Evolutionary conservation across 1,140 invertebrate species (phyloP).

Genomic region (Ptiloglossa arizonensis): DNA sequence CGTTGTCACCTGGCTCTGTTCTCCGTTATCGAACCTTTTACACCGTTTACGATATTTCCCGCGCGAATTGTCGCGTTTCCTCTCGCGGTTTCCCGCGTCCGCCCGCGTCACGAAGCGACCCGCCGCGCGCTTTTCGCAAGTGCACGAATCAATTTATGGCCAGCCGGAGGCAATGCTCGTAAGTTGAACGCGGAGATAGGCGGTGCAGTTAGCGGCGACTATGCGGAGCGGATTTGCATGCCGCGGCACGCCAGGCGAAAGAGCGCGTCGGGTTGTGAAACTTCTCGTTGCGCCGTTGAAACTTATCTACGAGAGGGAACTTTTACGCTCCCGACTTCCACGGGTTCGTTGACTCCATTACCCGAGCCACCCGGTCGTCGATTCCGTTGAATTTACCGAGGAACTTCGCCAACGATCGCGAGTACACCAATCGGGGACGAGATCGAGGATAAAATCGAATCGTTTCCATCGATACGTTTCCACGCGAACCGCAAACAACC

Average conservation of each 20-base stretch:
- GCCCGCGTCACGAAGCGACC: background rate
- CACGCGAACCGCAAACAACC: too few relatives aligned
- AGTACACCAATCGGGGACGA: background rate
- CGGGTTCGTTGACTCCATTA: constrained; percentile 38
- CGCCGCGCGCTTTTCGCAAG: constrained; percentile 15
- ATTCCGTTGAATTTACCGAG: background rate
- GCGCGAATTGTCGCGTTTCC: too few relatives aligned
- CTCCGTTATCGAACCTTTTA: too few relatives aligned
- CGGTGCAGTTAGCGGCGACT: constrained; percentile 29
- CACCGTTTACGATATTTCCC: too few relatives aligned
- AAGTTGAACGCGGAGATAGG: constrained; percentile 57
- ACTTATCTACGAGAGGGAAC: constrained; percentile 24
- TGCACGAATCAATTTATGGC: constrained; percentile 67
- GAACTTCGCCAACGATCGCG: background rate
- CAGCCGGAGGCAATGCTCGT: constrained; percentile 58
- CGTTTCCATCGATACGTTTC: too few relatives aligned
- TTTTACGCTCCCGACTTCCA: constrained; percentile 25
- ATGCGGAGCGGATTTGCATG: constrained; percentile 58
- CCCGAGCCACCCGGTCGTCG: background rate
- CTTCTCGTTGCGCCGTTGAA: constrained; percentile 22
- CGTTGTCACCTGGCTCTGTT: too few relatives aligned
- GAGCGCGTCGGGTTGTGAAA: constrained; percentile 46
- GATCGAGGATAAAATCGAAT: background rate
- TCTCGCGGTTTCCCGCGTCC: background rate
- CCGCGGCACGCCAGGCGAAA: constrained; percentile 47